Conservation (phyloP, 1,140 invertebrate genomes). For the Drosophila pandora region DNA sequence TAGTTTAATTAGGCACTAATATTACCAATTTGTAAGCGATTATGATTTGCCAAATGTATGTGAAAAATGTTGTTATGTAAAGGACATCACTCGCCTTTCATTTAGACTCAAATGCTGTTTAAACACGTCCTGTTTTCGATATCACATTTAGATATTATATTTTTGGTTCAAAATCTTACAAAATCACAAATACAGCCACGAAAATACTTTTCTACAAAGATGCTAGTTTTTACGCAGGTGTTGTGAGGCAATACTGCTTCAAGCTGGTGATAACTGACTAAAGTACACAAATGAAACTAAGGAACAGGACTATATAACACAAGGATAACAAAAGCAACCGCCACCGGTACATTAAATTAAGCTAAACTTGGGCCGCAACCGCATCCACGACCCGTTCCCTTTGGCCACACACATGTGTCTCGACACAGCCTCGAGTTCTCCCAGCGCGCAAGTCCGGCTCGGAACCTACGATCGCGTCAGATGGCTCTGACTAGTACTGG, state of each 20-base stretch:
- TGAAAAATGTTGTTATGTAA: background rate
- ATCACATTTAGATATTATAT: slow-evolving; percentile 54
- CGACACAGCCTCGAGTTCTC: slow-evolving; percentile 24
- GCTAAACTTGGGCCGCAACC: slow-evolving; percentile 13
- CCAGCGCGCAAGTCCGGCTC: background rate
- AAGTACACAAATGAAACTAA: slow-evolving; percentile 4
- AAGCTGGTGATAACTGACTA: slow-evolving; percentile 31
- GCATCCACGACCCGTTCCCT: slow-evolving; percentile 26
- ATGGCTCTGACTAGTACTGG: slow-evolving; percentile 75
- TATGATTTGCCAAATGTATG: slow-evolving; percentile 24
- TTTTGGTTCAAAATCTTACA: slow-evolving; percentile 50
- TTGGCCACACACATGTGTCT: slow-evolving; percentile 47
- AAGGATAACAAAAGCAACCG: slow-evolving; percentile 21
- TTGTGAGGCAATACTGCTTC: slow-evolving; percentile 48
- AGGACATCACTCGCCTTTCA: background rate
- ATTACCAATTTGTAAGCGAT: slow-evolving; percentile 28
- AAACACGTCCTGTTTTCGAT: slow-evolving; percentile 1
- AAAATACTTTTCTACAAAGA: slow-evolving; percentile 13
- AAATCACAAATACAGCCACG: slow-evolving; percentile 48
- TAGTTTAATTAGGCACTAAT: slow-evolving; percentile 54
- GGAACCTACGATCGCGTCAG: slow-evolving; percentile 63
- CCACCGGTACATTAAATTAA: slow-evolving; percentile 14
- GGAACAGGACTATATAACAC: background rate
- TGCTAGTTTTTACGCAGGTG: slow-evolving; percentile 5
- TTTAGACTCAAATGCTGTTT: background rate